Conservation (phyloP, 2,113 vertebrate genomes). For the Aythya baeri region DNA sequence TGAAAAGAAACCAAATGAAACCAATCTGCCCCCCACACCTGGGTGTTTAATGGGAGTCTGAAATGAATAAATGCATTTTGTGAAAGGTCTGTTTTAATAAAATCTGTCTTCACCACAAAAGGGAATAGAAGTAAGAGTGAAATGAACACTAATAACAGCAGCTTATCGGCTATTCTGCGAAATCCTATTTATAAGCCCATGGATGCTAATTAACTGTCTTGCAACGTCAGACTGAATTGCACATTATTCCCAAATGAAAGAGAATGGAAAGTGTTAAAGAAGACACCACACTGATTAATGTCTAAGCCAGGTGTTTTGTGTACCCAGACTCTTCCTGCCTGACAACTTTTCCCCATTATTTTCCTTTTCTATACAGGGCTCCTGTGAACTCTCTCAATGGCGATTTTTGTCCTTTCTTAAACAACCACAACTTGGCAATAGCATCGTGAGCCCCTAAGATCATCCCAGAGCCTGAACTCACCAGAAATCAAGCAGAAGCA, state of each 20-base stretch:
- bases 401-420: neutral
- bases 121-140: neutral
- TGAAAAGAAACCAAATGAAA: conserved; percentile 15
- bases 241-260: neutral
- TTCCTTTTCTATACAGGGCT: neutral
- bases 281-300: neutral
- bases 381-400: neutral
- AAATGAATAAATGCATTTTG: neutral
- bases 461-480: neutral
- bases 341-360: neutral
- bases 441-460: neutral
- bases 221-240: neutral
- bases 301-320: neutral
- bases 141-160: conserved; percentile 1
- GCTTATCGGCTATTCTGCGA: neutral
- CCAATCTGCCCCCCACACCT: neutral
- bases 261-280: conserved; percentile 15
- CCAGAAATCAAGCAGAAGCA: neutral
- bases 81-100: conserved; percentile 15
- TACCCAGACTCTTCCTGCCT: neutral
- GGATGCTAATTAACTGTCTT: conserved; percentile 37
- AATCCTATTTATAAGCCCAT: conserved; percentile 20
- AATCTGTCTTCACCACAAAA: conserved; percentile 5
- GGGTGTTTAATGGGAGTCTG: neutral
- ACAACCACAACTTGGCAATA: neutral